A percentile compares a stretch with the other conserved stretches of the same genome.
phyloP scores from a whole-genome alignment of 2,888 invertebrate genomes.

The Papilio elwesi region DNA sequence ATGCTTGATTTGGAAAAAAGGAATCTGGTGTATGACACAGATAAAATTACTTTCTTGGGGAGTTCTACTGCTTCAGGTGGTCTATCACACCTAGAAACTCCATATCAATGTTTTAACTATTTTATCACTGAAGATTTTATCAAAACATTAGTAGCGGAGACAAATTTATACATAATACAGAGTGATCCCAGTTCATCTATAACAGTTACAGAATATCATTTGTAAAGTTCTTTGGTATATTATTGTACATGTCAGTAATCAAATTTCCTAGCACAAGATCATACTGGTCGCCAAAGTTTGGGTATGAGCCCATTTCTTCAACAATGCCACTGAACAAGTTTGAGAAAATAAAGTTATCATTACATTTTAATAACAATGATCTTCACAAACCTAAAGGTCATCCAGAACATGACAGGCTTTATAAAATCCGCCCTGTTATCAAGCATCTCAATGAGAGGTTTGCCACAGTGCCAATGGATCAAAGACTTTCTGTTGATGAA shows the following conservation, averaged over 20 bases:
- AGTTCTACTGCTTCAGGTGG: conserved; percentile 50
- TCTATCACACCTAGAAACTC: conserved; percentile 49
- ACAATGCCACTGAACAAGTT: conserved; percentile 51
- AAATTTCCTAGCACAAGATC: conserved; percentile 49
- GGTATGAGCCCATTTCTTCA: conserved; percentile 47
- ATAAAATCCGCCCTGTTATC: conserved; percentile 53
- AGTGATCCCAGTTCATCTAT: conserved; percentile 42
- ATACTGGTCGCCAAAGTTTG: conserved; percentile 49
- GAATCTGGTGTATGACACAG: conserved; percentile 51
- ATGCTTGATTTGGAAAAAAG: conserved; percentile 56
- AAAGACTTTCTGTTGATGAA: conserved; percentile 48
- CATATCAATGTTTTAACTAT: conserved; percentile 49
- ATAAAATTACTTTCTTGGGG: conserved; percentile 55
- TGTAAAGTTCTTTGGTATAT: conserved; percentile 48
- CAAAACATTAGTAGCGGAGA: conserved; percentile 44
- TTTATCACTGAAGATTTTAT: conserved; percentile 48
- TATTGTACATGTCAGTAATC: conserved; percentile 48
- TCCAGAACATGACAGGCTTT: conserved; percentile 44
- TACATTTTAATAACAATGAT: conserved; percentile 56
- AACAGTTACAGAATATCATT: conserved; percentile 42
- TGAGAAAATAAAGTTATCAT: conserved; percentile 49
- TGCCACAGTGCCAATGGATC: conserved; percentile 51
- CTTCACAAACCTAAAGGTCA: conserved; percentile 50
- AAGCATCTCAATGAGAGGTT: conserved; percentile 53
- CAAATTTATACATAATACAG: conserved; percentile 45